Percentiles rank a stretch among this genome's conserved stretches.
phyloP scores from a whole-genome alignment of 2,888 invertebrate genomes.

The Callimorpha dominula region DNA sequence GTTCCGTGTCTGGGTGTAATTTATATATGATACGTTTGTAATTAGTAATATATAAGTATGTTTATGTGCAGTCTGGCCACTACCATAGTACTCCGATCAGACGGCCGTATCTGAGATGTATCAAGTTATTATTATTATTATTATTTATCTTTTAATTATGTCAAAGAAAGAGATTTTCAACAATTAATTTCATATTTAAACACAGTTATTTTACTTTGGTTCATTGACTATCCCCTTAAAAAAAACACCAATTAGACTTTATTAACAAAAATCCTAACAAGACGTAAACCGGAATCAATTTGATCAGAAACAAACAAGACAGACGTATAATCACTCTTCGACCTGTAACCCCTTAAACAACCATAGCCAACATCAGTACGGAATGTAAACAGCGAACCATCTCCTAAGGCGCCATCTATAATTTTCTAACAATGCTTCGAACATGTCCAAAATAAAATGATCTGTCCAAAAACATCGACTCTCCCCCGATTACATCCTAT shows the following conservation, averaged over 20 bases:
- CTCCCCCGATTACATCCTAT: constrained; percentile 23
- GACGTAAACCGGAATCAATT: constrained; percentile 70
- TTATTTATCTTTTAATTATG: background rate
- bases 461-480: constrained; percentile 35
- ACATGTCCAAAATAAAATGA: constrained; percentile 68
- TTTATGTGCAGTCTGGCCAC: too few species aligned
- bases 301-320: constrained; percentile 75
- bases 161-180: background rate
- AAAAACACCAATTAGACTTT: background rate
- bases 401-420: constrained; percentile 86
- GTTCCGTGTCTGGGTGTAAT: too few species aligned
- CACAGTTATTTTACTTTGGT: background rate
- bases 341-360: constrained; percentile 82
- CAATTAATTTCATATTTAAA: too few species aligned
- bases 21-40: too few species aligned
- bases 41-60: too few species aligned
- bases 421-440: constrained; percentile 82
- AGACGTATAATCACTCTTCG: constrained; percentile 78
- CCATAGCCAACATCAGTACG: constrained; percentile 74
- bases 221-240: background rate
- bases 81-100: too few species aligned
- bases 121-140: too few species aligned
- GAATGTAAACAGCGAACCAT: constrained; percentile 85
- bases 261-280: constrained; percentile 28
- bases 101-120: too few species aligned